Evolutionary conservation across 2,797 vertebrate species (phyloP), one percentile per base, ranked within the genome.

Genomic region (Toxotes lorentzi): DNA sequence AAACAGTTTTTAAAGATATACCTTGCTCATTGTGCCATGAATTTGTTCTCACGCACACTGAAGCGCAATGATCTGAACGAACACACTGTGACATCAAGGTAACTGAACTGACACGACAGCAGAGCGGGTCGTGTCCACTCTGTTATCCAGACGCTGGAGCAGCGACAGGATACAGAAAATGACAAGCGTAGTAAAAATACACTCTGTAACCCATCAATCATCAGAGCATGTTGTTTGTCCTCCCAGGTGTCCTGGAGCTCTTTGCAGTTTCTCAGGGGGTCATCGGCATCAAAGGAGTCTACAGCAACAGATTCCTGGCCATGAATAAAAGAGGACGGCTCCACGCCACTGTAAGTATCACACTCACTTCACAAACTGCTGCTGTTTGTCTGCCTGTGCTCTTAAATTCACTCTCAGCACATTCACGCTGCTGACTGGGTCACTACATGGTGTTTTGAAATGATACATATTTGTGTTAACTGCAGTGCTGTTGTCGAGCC

Each of bases 251-350:
- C 92, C 96, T 99, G 96, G 97, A 99, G 96, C 97, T 99, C 92
- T 97, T 99, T 94, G 97, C 98, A 41, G 93, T 99, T 86, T 99
- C 98, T 96, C 97, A 97, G 94, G 98, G 98, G 91, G 97, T 98
- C 95, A 96, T 99, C 82, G 97, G 97, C 94, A 98, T 99, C 95
- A 96, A 95, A 94, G 98, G 98, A 89, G 97, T 99, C 96, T 96
- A 96, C 96, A 98, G 97, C 91, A 97, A 97, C 95, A 96, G 96
- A 94, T 99, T 98, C 96, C 96, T 99, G 95, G 97, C 98, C 94
- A 99, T 99, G 98, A 99, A 98, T 94, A 97, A 96, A 94, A 97
- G 97, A 94, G 98, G 98, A 96, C 95, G 98, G 88, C 97, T 99
- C 89, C 96, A 99, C 80, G 97, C 96, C 92, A 97, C 96, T 70